A percentile compares a stretch with the other conserved stretches of the same genome.
Evolutionary conservation across 2,888 invertebrate genomes (phyloP).

Genomic region (Rapana venosa): DNA sequence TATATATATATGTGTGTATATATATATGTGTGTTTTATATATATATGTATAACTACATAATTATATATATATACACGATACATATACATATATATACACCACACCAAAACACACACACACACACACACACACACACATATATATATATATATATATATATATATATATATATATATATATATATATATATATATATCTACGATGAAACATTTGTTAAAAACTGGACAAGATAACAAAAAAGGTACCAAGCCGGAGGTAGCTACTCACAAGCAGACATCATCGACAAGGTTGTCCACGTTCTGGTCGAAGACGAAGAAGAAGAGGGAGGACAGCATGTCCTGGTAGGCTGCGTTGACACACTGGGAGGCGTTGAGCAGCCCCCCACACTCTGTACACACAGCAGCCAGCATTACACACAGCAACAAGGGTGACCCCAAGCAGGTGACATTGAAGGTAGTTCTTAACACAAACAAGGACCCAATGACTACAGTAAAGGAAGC

Average conservation of each 20-base stretch:
- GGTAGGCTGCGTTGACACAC: background rate
- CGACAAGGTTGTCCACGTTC: background rate
- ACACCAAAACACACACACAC: too few species aligned
- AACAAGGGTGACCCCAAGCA: too few species aligned
- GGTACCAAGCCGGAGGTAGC: background rate
- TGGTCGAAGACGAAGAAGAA: slow-evolving; percentile 32
- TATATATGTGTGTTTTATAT: background rate
- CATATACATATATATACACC: background rate
- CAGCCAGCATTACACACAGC: too few species aligned
- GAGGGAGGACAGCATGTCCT: slow-evolving; percentile 9
- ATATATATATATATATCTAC: background rate
- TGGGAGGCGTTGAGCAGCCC: background rate
- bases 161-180: background rate
- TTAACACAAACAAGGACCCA: too few species aligned
- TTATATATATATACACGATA: background rate
- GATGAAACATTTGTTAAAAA: too few species aligned
- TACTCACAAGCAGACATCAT: slow-evolving; percentile 17
- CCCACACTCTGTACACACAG: background rate
- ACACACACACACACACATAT: background rate
- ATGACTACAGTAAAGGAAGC: too few species aligned
- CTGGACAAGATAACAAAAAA: background rate
- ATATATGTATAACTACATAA: background rate
- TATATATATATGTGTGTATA: background rate
- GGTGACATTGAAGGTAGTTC: too few species aligned
- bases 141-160: background rate